Evolutionary conservation across 2,888 invertebrate genomes (phyloP), one percentile per base, ranked within the genome.

Genomic region (Nycteola revayana): DNA sequence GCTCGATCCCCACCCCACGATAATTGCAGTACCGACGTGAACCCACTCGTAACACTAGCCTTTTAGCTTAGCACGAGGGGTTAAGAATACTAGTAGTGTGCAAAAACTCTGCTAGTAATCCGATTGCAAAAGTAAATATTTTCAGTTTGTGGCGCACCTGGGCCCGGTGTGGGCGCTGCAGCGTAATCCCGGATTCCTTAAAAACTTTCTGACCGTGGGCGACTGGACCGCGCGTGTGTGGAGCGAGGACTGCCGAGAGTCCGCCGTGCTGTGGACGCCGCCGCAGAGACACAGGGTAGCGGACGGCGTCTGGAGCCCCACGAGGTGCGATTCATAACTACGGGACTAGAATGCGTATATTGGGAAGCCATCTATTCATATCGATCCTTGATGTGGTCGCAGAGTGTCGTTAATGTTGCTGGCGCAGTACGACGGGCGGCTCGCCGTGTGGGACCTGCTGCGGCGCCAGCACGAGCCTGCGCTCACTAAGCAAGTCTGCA

Each of bases 241-340:
- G 97, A 95, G 96, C 1, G 98, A 98, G 78, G 98, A 98, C 70
- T 96, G 97, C 67, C 92, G 93, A 42, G 98, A 98, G 72, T 96
- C 96, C 29, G 92, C 96, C 5, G 94, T 98, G 27, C 91, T 97
- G 73, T 97, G 96, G 96, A 95, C 97, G 7, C 90, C 92, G 59
- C 91, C 90, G 56, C 91, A 91, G 56, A 90, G 90, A 9, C 89
- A 92, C 7, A 87, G 90, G 69, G 66, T 96, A 39, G 94, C 94
- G 0, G 92, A 93, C 61, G 96, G 94, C 1, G 92, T 93, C 23
- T 97, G 96, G 96, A 96, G 96, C 70, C 94, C 95, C 9, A 93
- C 94, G 0, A 90, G 92, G 92, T 92, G 21, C 5, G 18, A 7
- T 3, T n/a, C 7, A 21, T 7, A 21, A n/a, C n/a, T n/a, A n/a